Evolutionary conservation across 2,113 vertebrate species (phyloP).

Genomic region (Leptocoma aspasia): DNA sequence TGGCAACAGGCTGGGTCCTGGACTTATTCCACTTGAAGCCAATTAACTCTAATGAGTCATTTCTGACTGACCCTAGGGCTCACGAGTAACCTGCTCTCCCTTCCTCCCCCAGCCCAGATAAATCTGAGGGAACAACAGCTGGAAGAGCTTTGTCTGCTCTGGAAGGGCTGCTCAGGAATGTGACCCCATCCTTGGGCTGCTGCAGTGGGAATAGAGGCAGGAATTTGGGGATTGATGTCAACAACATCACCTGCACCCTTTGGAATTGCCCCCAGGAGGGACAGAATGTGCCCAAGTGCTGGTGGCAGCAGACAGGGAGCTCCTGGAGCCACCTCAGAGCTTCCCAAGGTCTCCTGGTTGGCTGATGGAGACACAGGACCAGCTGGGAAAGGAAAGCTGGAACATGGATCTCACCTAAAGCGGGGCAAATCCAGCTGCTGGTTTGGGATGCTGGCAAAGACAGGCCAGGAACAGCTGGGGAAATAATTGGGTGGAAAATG

Average conservation of each 20-base stretch:
- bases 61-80: neutral
- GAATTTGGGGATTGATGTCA: neutral
- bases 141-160: neutral
- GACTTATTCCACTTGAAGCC: neutral
- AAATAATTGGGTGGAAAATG: neutral
- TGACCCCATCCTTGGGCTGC: neutral
- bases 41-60: slow-evolving; percentile 4
- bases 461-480: neutral
- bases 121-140: neutral
- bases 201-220: neutral
- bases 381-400: neutral
- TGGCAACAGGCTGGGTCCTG: neutral
- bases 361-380: neutral
- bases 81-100: neutral
- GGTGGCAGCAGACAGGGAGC: neutral
- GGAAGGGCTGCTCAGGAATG: neutral
- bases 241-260: neutral
- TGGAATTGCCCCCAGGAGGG: neutral
- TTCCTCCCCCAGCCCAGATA: neutral
- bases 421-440: neutral
- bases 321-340: neutral
- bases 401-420: neutral
- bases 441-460: neutral
- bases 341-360: neutral
- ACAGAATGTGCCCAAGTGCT: neutral